phyloP scores from a whole-genome alignment of 2,797 vertebrate genomes.

The Australoheros facetus region DNA sequence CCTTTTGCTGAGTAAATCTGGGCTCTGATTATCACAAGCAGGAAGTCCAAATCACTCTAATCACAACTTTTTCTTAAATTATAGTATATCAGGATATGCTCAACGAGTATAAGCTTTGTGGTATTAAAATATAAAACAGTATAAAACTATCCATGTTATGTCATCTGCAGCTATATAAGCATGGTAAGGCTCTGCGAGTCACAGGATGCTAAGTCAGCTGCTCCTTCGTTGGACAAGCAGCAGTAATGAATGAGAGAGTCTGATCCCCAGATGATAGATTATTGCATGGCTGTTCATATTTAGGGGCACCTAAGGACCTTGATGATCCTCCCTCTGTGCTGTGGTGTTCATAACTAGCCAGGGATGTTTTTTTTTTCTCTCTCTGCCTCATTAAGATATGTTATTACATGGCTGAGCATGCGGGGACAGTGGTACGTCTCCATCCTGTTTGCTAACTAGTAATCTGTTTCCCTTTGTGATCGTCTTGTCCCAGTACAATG shows the following conservation, averaged over 20 bases:
- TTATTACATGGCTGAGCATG: slow-evolving; percentile 35
- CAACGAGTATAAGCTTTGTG: not conserved
- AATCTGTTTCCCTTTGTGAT: slow-evolving; percentile 9
- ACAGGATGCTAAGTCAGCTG: slow-evolving; percentile 46
- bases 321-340: slow-evolving; percentile 28
- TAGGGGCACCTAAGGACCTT: not conserved
- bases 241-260: slow-evolving; percentile 21
- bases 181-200: slow-evolving; percentile 3
- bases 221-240: slow-evolving; percentile 13
- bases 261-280: slow-evolving; percentile 43
- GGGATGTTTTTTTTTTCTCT: slow-evolving; percentile 10
- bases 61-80: not conserved
- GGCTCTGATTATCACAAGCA: not conserved
- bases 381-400: slow-evolving; percentile 44
- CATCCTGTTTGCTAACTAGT: slow-evolving; percentile 37
- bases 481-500: slow-evolving; percentile 1
- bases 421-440: not conserved
- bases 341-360: slow-evolving; percentile 43
- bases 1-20: not conserved
- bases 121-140: not conserved
- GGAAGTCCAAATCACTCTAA: not conserved
- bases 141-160: not conserved
- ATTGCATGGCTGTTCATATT: slow-evolving; percentile 33
- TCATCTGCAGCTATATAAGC: not conserved
- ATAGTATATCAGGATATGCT: not conserved